Evolutionary conservation across 2,888 invertebrate genomes (phyloP), one percentile per base, ranked within the genome.

Genomic region (Atrina japonica): DNA sequence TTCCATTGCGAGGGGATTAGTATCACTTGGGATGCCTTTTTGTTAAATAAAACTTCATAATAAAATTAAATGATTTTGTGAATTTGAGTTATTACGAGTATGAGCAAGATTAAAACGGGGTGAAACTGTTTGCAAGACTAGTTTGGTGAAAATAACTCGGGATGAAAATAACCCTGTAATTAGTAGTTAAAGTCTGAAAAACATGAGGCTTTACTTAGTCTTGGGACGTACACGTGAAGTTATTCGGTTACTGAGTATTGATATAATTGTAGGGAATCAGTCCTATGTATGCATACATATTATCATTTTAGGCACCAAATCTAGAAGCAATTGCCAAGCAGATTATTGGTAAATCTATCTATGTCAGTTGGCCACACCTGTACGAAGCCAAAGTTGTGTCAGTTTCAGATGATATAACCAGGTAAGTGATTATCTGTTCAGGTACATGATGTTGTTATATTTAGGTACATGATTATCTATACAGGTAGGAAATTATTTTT

Each of bases 341-440:
- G 49, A 89, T 95, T 43, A 89, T 98, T 14, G 96, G 95, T 0
- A 93, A 94, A 88, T 91, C 92, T 52, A 93, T 97, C 1, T 95
- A 94, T 92, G 95, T 96, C 3, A 94, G 94, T 5, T 99, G 98
- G 98, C 99, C 99, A 0, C 96, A 98, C 91, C 93, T 99, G 64
- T 92, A 93, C n/a, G 95, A 96, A 90, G 96, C 96, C 11, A 88
- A 87, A 84, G 94, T 95, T 2, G 89, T 93, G 50, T 92, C 93
- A 2, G 93, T 95, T 18, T 93, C 94, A 0, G 93, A 93, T 82
- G 92, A 91, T 58, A 91, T 92, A 63, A 60, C 66, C 43, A 86
- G 79, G 86, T 85, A 77, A 64, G 72, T 59, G 35, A 47, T 18
- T 11, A 43, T n/a, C n/a, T n/a, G n/a, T n/a, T n/a, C n/a, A n/a